Evolutionary conservation across 2,113 vertebrate species (phyloP).

Genomic region (Sylvilagus bachmani): DNA sequence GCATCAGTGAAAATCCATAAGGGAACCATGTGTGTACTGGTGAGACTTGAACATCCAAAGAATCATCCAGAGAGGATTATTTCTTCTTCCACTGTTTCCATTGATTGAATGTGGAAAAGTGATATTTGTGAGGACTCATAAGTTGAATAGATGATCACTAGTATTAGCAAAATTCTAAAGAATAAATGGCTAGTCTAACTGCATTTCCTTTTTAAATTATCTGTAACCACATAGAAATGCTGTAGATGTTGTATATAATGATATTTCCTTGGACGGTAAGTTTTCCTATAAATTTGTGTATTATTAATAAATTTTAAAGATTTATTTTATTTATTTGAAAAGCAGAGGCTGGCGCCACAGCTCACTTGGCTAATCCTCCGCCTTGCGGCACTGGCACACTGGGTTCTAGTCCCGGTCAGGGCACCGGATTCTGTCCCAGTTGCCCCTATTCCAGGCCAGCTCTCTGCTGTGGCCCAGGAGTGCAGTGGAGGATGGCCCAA

Average conservation of each 20-base stretch:
- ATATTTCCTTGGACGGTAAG: too few relatives aligned
- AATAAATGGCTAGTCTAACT: not conserved
- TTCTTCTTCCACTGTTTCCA: not conserved
- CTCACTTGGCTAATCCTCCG: too few relatives aligned
- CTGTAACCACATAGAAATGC: not conserved
- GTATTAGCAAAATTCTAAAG: not conserved
- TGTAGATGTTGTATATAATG: not conserved
- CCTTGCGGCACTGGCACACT: too few relatives aligned
- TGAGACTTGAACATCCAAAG: not conserved
- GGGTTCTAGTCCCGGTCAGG: too few relatives aligned
- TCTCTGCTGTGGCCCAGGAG: too few relatives aligned
- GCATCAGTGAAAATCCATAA: not conserved
- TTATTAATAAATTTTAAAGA: not conserved
- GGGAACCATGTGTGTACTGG: not conserved
- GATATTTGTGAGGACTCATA: not conserved
- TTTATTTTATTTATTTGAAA: too few relatives aligned
- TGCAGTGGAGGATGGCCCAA: too few relatives aligned
- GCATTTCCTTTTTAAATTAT: not conserved
- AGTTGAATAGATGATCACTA: not conserved
- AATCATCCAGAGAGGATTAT: not conserved
- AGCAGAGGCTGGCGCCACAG: too few relatives aligned
- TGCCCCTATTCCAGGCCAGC: too few relatives aligned
- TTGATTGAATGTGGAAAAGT: not conserved
- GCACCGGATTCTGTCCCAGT: too few relatives aligned
- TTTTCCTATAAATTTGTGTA: not conserved